Conservation (phyloP, 2,888 invertebrate species). For the Platynereis dumerilii region DNA sequence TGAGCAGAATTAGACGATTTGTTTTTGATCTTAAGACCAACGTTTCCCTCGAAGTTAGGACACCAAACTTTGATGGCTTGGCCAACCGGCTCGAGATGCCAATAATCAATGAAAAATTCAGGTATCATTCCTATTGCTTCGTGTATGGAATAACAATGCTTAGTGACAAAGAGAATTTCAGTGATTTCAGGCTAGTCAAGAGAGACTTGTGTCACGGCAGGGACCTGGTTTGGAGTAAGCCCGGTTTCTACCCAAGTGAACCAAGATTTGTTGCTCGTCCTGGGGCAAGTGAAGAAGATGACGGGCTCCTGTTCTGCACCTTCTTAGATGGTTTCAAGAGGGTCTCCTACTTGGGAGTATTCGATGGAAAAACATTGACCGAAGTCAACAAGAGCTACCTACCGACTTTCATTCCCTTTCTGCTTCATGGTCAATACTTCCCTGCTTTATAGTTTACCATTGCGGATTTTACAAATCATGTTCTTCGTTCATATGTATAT, state of each 20-base stretch:
- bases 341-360: slow-evolving; percentile 46
- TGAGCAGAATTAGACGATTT: slow-evolving; percentile 44
- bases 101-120: slow-evolving; percentile 51
- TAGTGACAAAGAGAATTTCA: slow-evolving; percentile 42
- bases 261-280: slow-evolving; percentile 52
- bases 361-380: slow-evolving; percentile 49
- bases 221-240: slow-evolving; percentile 43
- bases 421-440: slow-evolving; percentile 56
- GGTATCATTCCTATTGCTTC: slow-evolving; percentile 48
- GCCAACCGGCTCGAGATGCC: slow-evolving; percentile 48
- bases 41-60: slow-evolving; percentile 12
- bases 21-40: slow-evolving; percentile 38
- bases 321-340: slow-evolving; percentile 46
- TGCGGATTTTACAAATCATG: no score
- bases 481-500: no score
- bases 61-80: slow-evolving; percentile 31
- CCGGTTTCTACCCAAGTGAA: slow-evolving; percentile 50
- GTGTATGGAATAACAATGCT: slow-evolving; percentile 52
- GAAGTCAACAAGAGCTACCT: slow-evolving; percentile 44
- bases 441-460: background rate
- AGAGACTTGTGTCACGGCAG: slow-evolving; percentile 47
- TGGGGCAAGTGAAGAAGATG: slow-evolving; percentile 47
- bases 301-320: slow-evolving; percentile 52
- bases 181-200: slow-evolving; percentile 49
- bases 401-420: slow-evolving; percentile 53